Conservation (phyloP, 2,888 invertebrate genomes). For the Cecidostiba fungosa region DNA sequence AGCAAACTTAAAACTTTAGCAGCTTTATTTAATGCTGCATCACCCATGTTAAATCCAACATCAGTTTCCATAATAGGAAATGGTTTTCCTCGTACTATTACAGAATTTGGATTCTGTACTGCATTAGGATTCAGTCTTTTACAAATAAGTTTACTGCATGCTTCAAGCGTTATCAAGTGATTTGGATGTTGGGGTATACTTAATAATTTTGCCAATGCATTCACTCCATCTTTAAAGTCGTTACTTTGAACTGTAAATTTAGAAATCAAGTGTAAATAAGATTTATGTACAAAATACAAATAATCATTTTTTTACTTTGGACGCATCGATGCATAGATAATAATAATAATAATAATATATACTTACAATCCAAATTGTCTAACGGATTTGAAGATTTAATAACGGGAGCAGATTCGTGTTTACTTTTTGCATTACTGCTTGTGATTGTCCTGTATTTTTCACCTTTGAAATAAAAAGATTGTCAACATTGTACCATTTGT, state of each 20-base stretch:
- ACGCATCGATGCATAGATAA: neutral
- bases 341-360: constrained; percentile 61
- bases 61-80: constrained; percentile 87
- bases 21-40: constrained; percentile 85
- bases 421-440: constrained; percentile 82
- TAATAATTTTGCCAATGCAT: constrained; percentile 88
- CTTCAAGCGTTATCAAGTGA: constrained; percentile 88
- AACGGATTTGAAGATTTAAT: constrained; percentile 91
- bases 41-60: constrained; percentile 85
- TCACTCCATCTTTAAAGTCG: constrained; percentile 92
- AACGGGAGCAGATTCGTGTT: constrained; percentile 85
- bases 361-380: constrained; percentile 93
- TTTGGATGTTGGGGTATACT: constrained; percentile 91
- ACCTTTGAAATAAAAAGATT: constrained; percentile 74
- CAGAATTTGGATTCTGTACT: constrained; percentile 82
- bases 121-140: constrained; percentile 84
- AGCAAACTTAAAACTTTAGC: constrained; percentile 90
- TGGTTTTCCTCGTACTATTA: constrained; percentile 84
- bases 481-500: constrained; percentile 15
- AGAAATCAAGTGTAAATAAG: neutral
- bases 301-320: constrained; percentile 21
- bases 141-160: constrained; percentile 84
- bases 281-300: neutral
- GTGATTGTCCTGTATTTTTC: constrained; percentile 87
- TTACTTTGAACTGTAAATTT: constrained; percentile 87